Evolutionary conservation across 2,113 vertebrate species (phyloP), one percentile per base, ranked within the genome.

Genomic region (Vidua macroura): DNA sequence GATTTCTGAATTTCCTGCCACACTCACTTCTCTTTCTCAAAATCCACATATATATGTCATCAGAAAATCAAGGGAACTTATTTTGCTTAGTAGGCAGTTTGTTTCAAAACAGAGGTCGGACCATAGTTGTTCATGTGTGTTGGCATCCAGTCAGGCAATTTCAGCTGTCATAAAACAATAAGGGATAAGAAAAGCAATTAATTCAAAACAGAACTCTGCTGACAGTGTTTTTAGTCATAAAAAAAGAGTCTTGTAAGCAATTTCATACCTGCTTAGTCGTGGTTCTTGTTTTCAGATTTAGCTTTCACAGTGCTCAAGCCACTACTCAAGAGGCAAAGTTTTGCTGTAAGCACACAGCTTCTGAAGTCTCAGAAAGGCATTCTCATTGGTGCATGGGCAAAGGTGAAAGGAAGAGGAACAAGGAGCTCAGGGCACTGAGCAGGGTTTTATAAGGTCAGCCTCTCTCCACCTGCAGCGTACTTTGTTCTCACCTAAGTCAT

Each of bases 111-210:
- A 76, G n/a, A 83, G 17, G 15, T 63, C 64, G 41, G 77, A 63
- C 56, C 66, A 63, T 51, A 83, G 37, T 43, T 62, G 31, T 53
- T 90, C 67, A 7, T 59, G 13, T 17, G 21, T 59, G 11, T 30
- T 92, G 79, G 63, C 46, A 39, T 62, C 48, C 64, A 83, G 64
- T 86, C 59, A 92, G 59, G 55, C 37, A 77, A 77, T 86, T 90
- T 86, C 68, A 92, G 51, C 68, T 88, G 68, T 86, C 80, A 60
- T 96, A 94, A 96, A 92, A 53, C 64, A 83, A 93, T 93, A 93
- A 90, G 2, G 11, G 64, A 94, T 88, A 92, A 93, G 60, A 93
- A 95, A 90, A 89, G 76, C 80, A 78, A 86, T 84, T 77, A 1
- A 56, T 86, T 90, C 33, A 44, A 49, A 90, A 39, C 52, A 84